Conservation (phyloP, 1,140 invertebrate genomes). For the Helicoverpa armigera region DNA sequence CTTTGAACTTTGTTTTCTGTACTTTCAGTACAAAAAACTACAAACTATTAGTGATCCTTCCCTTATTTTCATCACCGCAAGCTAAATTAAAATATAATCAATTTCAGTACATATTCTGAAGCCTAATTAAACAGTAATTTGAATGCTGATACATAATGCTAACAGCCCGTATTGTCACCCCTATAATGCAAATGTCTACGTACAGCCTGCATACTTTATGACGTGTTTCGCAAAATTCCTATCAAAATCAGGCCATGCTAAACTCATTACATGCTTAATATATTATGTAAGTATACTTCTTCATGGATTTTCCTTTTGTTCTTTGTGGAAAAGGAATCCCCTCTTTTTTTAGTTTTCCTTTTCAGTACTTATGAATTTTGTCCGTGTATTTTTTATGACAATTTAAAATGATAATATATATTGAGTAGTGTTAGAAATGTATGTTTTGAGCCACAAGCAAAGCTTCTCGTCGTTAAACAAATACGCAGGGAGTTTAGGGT, state of each 20-base stretch:
- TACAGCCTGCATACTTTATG: background rate
- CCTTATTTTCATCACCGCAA: too few relatives aligned
- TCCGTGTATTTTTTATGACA: too few relatives aligned
- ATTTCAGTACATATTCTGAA: background rate
- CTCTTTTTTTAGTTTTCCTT: background rate
- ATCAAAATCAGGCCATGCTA: constrained; percentile 13
- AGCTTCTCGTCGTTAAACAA: too few relatives aligned
- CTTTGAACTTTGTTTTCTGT: background rate
- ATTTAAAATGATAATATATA: too few relatives aligned
- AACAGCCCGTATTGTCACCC: constrained; percentile 18
- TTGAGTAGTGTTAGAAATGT: too few relatives aligned
- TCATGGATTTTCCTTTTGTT: background rate
- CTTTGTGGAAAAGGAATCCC: background rate
- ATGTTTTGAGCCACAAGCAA: too few relatives aligned
- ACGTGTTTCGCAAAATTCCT: constrained; percentile 28
- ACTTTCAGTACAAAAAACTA: background rate
- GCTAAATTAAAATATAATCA: too few relatives aligned
- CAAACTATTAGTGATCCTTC: background rate
- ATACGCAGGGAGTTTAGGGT: too few relatives aligned
- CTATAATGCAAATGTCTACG: constrained; percentile 10
- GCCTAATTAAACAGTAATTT: background rate
- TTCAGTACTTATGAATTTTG: too few relatives aligned
- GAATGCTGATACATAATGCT: background rate
- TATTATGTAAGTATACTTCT: background rate
- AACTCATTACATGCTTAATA: background rate